Percentiles rank a stretch among this genome's conserved stretches.
These are phyloP conservation scores for Eupithecia centaureata DNA, from an alignment of 2,888 invertebrate genomes.

Conservation along the genomic window DNA sequence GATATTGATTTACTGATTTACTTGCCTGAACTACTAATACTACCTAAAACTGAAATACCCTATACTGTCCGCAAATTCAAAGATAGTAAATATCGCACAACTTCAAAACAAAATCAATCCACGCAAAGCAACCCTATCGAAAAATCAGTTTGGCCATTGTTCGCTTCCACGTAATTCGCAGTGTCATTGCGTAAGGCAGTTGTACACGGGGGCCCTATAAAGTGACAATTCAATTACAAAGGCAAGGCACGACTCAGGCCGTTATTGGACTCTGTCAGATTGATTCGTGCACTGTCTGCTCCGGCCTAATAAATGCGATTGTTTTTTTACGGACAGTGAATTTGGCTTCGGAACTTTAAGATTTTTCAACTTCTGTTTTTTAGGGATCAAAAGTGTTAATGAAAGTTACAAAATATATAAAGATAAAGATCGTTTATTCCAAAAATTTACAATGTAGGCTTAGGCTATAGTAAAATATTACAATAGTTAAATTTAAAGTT, in stretches of 20 bases:
- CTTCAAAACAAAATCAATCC: not conserved
- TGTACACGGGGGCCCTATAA: slow-evolving; percentile 57
- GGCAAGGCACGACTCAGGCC: slow-evolving; percentile 48
- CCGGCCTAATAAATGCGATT: slow-evolving; percentile 32
- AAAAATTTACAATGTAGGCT: too few species aligned
- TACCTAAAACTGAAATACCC: too few species aligned
- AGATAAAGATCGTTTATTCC: too few species aligned
- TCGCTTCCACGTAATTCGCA: slow-evolving; percentile 19
- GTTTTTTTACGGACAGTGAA: slow-evolving; percentile 20
- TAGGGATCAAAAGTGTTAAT: not conserved
- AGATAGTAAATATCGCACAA: not conserved
- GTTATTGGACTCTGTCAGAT: slow-evolving; percentile 49
- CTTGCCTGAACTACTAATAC: too few species aligned
- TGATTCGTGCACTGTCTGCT: slow-evolving; percentile 46
- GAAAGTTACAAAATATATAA: too few species aligned
- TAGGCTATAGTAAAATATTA: too few species aligned
- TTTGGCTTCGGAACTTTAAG: slow-evolving; percentile 1
- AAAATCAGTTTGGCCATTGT: slow-evolving; percentile 17
- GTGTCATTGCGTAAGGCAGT: slow-evolving; percentile 32
- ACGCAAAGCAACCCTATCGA: not conserved
- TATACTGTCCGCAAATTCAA: too few species aligned
- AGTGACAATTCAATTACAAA: slow-evolving; percentile 69
- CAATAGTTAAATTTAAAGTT: too few species aligned
- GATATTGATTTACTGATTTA: too few species aligned
- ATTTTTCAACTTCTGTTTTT: not conserved